Base-by-base conservation (phyloP, 1,140 invertebrate genomes). In the Littorina saxatilis region DNA sequence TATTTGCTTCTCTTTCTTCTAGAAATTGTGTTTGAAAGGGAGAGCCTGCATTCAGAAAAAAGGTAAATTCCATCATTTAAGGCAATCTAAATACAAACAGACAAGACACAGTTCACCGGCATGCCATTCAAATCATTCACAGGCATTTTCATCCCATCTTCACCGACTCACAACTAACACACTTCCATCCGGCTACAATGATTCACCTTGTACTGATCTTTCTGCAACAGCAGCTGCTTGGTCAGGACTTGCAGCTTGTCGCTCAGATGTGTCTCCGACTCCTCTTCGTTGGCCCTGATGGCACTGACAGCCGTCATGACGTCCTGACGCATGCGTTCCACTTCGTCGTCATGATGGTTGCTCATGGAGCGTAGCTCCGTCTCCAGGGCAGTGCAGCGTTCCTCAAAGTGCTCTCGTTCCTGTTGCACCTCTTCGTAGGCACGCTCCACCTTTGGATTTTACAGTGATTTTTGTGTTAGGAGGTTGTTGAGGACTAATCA, bases 291-390 rank as follows among this genome's bases (percentile, higher is more conserved):
- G 27, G 87, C 88, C 50, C 84, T 82, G 61, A 91, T 90, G 23
- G 90, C 90, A 85, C 87, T 86, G 4, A 91, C 90, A 27, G 90
- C 89, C 39, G 88, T 91, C 80, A 90, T 86, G 52, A 91, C 88
- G 76, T 91, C 90, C 79, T 89, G 88, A 43, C 88, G 85, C 32
- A 89, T 86, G 72, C 89, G 86, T 40, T 90, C 90, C 35, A 90
- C 79, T 73, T 91, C 90, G 17, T 89, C 87, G 58, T 91, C 89
- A 83, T 90, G 90, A 66, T 90, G 87, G 4, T 81, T 77, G 43
- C 81, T 86, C 29, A 91, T 82, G 35, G 80, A 79, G 2, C 85
- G 84, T 52, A 91, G 75, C 55, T 91, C 88, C 55, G 87, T 87
- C 83, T 91, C 86, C 20, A 91, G 75, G 75, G 84, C 83, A 2